Conservation (phyloP, 2,797 vertebrate species). For the Eptatretus atami region DNA sequence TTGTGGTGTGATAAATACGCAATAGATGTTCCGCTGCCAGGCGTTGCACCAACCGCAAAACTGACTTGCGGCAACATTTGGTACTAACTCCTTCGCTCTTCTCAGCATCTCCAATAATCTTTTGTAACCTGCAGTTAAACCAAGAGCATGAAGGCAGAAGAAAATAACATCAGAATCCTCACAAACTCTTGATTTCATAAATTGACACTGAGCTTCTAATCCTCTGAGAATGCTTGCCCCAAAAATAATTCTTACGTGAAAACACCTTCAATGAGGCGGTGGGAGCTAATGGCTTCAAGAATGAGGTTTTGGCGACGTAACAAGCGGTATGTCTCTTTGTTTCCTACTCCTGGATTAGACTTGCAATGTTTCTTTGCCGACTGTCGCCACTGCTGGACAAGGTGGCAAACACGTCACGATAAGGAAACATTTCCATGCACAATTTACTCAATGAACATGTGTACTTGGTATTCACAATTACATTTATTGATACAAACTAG, state of each 20-base stretch:
- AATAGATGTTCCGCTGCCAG: constrained; percentile 44
- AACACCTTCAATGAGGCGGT: constrained; percentile 45
- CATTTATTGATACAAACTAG: too few species aligned
- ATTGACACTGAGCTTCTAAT: too few species aligned
- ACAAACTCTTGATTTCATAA: too few species aligned
- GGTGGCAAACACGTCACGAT: too few species aligned
- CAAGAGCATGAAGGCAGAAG: neutral
- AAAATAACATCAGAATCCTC: too few species aligned
- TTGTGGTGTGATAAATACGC: constrained; percentile 35
- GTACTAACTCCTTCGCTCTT: constrained; percentile 38
- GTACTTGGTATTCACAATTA: too few species aligned
- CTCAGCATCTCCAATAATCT: constrained; percentile 56
- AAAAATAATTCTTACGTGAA: constrained; percentile 31
- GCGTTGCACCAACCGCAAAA: constrained; percentile 31
- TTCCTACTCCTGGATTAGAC: constrained; percentile 11
- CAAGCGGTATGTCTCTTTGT: constrained; percentile 36
- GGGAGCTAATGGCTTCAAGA: constrained; percentile 40
- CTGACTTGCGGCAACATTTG: constrained; percentile 80
- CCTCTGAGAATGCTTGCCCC: neutral
- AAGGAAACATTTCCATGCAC: too few species aligned
- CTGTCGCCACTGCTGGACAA: too few species aligned
- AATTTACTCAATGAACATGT: too few species aligned
- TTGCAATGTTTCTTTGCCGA: neutral
- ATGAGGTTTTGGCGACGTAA: constrained; percentile 68
- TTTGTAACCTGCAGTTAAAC: constrained; percentile 39